Conservation (phyloP, 2,113 vertebrate species). For the human region DNA sequence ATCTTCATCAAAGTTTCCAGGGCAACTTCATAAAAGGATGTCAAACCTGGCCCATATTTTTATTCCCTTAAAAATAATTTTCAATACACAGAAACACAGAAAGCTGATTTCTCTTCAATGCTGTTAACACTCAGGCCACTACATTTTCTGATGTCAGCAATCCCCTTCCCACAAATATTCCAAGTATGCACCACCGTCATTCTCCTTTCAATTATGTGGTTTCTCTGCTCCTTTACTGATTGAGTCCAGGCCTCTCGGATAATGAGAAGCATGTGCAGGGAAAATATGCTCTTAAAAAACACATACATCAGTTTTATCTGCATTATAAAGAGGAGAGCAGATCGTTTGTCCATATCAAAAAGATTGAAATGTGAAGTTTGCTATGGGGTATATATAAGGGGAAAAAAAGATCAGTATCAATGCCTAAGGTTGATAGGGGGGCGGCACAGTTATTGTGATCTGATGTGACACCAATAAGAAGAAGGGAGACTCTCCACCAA, state of each 20-base stretch:
- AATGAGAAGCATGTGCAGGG: constrained; percentile 88
- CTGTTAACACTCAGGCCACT: constrained; percentile 80
- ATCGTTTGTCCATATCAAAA: constrained; percentile 83
- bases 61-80: constrained; percentile 66
- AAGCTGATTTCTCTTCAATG: constrained; percentile 72
- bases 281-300: constrained; percentile 82
- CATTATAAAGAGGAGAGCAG: constrained; percentile 73
- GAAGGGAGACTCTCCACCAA: background rate
- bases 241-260: constrained; percentile 86
- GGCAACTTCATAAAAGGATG: constrained; percentile 61
- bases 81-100: constrained; percentile 66
- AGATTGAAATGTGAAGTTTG: constrained; percentile 71
- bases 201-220: constrained; percentile 87
- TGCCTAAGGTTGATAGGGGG: background rate
- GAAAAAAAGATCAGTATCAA: background rate
- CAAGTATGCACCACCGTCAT: constrained; percentile 84
- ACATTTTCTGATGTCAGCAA: constrained; percentile 84
- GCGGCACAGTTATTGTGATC: constrained; percentile 3
- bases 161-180: constrained; percentile 86
- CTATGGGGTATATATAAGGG: constrained; percentile 9
- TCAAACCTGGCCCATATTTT: constrained; percentile 60
- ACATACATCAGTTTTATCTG: constrained; percentile 79
- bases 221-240: constrained; percentile 86
- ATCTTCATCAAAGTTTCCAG: constrained; percentile 72
- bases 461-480: constrained; percentile 53